Evolutionary conservation across 2,797 vertebrate genomes (phyloP).

Genomic region (Leptodactylus fallax): DNA sequence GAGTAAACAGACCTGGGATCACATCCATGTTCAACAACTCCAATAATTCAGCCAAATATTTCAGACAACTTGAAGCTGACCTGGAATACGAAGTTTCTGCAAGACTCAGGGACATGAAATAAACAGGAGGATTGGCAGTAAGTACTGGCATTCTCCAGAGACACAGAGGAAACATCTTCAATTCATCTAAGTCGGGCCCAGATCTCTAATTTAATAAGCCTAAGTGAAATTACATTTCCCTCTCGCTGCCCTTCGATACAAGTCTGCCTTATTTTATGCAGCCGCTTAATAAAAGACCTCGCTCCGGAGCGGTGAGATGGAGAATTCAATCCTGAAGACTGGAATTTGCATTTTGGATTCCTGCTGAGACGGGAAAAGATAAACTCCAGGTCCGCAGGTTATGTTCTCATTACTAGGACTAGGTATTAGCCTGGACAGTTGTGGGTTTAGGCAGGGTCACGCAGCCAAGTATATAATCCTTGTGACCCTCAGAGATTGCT

Average conservation of each 20-base stretch:
- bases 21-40: not conserved
- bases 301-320: not conserved
- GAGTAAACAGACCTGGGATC: not conserved
- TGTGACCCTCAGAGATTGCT: not conserved
- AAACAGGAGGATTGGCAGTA: constrained; percentile 22
- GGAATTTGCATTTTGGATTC: not conserved
- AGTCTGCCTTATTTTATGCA: constrained; percentile 17
- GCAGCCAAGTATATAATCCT: not conserved
- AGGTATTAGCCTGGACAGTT: not conserved
- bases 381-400: not conserved
- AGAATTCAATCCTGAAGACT: not conserved
- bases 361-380: not conserved
- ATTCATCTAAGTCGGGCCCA: constrained; percentile 9
- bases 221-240: constrained; percentile 41
- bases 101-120: not conserved
- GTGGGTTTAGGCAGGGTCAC: not conserved
- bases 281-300: constrained; percentile 21
- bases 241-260: constrained; percentile 22
- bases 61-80: not conserved
- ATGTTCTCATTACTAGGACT: not conserved
- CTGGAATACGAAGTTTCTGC: not conserved
- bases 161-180: constrained; percentile 34
- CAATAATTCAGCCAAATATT: not conserved
- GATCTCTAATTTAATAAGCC: constrained; percentile 52
- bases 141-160: not conserved